phyloP scores from a whole-genome alignment of 2,888 invertebrate genomes.

The Stenichneumon culpator region DNA sequence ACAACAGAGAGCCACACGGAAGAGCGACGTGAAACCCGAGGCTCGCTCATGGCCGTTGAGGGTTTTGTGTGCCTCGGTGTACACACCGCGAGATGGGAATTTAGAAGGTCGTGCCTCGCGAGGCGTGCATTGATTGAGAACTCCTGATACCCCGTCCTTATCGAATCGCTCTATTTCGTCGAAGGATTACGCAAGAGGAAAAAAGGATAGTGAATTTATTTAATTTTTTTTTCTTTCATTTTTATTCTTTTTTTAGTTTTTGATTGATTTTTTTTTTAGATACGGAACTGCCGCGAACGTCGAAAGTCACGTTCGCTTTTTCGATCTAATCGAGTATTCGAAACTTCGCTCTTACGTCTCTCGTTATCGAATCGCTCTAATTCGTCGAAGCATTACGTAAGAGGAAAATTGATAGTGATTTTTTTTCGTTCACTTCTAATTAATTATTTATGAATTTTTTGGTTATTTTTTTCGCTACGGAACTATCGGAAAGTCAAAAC shows the following conservation, averaged over 20 bases:
- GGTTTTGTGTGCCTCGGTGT: conserved; percentile 33
- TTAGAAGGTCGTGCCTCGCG: conserved; percentile 19
- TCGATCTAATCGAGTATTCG: conserved; percentile 59
- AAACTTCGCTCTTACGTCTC: conserved; percentile 44
- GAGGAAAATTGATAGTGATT: not conserved
- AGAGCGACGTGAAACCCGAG: conserved; percentile 9
- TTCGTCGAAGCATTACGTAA: no score
- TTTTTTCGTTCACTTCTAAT: not conserved
- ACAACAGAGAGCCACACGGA: conserved; percentile 16
- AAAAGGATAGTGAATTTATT: not conserved
- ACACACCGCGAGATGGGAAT: conserved; percentile 26
- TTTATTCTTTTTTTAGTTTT: not conserved
- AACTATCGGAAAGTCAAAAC: not conserved
- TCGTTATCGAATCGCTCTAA: not conserved
- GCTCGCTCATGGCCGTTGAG: conserved; percentile 12
- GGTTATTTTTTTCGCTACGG: not conserved
- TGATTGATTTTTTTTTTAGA: not conserved
- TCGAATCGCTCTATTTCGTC: conserved; percentile 26
- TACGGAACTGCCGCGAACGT: not conserved
- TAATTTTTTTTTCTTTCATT: not conserved
- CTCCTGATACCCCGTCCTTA: conserved; percentile 30
- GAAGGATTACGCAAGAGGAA: not conserved
- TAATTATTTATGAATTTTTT: not conserved
- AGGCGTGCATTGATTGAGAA: conserved; percentile 37
- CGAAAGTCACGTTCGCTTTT: conserved; percentile 37